Conservation (phyloP, 92 coral and sea anemone genomes). For the Epizoanthus ramosus region DNA sequence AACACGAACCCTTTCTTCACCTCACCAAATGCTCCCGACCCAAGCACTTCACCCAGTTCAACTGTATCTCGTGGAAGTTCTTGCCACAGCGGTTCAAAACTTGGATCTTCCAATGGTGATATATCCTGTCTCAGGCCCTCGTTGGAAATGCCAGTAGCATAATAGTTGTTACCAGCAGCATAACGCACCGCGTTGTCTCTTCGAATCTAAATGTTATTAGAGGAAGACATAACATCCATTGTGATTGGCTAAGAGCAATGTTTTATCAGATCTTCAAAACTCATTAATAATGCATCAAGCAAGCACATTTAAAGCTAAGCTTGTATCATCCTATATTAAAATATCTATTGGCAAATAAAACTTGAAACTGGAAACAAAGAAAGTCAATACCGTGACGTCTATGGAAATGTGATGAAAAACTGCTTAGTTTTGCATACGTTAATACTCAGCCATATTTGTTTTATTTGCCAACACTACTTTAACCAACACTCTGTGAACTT, state of each 20-base stretch:
- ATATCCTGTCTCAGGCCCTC: neutral
- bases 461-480: too few relatives aligned
- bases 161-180: neutral
- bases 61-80: constrained; percentile 33
- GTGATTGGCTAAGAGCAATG: neutral
- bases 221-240: neutral
- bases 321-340: too few relatives aligned
- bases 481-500: too few relatives aligned
- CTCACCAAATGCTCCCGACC: constrained; percentile 49
- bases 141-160: neutral
- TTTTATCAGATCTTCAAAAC: neutral
- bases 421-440: too few relatives aligned
- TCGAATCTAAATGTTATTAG: neutral
- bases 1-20: constrained; percentile 40
- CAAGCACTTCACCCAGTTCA: constrained; percentile 33
- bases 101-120: neutral
- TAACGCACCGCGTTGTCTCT: neutral
- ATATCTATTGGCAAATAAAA: too few relatives aligned
- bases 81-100: constrained; percentile 18
- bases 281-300: too few relatives aligned
- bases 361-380: too few relatives aligned
- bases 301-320: too few relatives aligned
- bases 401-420: too few relatives aligned
- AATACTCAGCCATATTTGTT: too few relatives aligned
- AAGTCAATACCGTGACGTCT: too few relatives aligned